Conservation (phyloP, 2,113 vertebrate genomes). For the Vidua macroura region DNA sequence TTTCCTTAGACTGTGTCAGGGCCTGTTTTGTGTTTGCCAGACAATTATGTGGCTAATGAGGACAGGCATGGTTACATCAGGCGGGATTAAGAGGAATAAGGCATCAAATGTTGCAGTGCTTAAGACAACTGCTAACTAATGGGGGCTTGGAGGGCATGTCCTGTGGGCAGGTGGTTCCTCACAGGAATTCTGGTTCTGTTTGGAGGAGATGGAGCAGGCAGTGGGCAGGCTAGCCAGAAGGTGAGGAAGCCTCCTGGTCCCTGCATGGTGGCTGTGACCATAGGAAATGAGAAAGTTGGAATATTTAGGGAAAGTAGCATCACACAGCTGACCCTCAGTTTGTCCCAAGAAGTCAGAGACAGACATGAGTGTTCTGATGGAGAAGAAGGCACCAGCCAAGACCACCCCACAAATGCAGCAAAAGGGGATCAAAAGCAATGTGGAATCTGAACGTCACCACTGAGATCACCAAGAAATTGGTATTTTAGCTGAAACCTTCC, state of each 20-base stretch:
- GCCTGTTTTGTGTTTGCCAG: conserved; percentile 65
- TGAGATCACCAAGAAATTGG: rapidly evolving
- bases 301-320: not conserved
- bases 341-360: not conserved
- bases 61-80: conserved; percentile 57
- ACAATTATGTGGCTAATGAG: conserved; percentile 67
- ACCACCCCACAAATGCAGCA: rapidly evolving
- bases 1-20: conserved; percentile 52
- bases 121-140: conserved; percentile 41
- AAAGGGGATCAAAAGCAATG: not conserved
- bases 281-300: not conserved
- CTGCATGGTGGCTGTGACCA: not conserved
- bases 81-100: conserved; percentile 42
- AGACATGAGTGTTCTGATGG: not conserved
- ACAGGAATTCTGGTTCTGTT: not conserved
- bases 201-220: not conserved
- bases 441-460: not conserved
- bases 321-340: rapidly evolving
- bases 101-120: conserved; percentile 39
- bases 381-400: not conserved
- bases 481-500: not conserved
- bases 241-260: not conserved
- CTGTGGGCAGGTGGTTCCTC: not conserved
- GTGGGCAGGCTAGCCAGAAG: not conserved
- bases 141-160: not conserved